Conservation (phyloP, 2,113 vertebrate species). For the Mobula hypostoma region DNA sequence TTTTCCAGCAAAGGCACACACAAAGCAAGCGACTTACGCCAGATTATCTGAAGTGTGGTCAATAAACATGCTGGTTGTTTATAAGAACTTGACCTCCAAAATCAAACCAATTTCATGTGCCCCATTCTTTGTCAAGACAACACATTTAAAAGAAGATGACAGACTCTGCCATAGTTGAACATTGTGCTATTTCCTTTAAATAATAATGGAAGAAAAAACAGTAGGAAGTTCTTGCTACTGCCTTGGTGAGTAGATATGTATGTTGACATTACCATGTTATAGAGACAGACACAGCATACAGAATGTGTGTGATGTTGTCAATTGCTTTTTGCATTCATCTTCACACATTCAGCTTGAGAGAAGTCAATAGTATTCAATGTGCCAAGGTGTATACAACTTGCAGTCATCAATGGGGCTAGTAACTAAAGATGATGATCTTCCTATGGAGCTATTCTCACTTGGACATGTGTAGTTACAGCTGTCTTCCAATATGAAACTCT, state of each 20-base stretch:
- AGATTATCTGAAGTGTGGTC: neutral
- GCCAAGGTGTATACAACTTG: too few species aligned
- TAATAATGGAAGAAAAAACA: neutral
- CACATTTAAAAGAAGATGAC: neutral
- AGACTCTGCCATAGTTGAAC: neutral
- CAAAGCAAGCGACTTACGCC: too few species aligned
- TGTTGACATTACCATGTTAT: too few species aligned
- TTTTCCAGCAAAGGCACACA: too few species aligned
- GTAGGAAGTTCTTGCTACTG: neutral
- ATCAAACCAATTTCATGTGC: neutral
- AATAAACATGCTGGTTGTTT: neutral
- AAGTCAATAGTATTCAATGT: too few species aligned
- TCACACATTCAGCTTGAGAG: too few species aligned
- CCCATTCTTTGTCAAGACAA: neutral
- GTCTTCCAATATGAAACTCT: neutral
- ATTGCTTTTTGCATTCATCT: too few species aligned
- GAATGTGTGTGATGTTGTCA: too few species aligned
- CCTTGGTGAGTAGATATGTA: neutral
- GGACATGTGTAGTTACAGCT: neutral
- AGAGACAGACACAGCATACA: too few species aligned
- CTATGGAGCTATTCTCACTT: neutral
- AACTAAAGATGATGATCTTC: neutral
- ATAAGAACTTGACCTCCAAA: neutral
- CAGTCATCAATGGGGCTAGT: too few species aligned
- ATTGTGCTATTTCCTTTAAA: neutral